Conservation (phyloP, 2,797 vertebrate species). For the Xenentodon cancila region DNA sequence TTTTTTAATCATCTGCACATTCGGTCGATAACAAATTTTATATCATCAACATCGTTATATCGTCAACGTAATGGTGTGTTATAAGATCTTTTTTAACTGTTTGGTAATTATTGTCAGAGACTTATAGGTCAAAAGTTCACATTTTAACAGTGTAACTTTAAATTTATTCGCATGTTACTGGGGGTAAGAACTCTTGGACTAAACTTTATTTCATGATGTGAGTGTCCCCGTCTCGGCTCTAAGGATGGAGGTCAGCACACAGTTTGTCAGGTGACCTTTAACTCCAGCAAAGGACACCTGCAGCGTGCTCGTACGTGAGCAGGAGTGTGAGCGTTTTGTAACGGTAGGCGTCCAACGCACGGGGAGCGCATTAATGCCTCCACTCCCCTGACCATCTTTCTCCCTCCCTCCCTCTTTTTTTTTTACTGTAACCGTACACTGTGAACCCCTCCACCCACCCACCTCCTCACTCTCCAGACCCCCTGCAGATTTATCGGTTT, state of each 20-base stretch:
- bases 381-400: conserved; percentile 57
- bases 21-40: too few relatives aligned
- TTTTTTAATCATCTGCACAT: too few relatives aligned
- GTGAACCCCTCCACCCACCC: neutral
- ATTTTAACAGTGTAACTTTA: too few relatives aligned
- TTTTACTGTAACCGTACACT: conserved; percentile 72
- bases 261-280: conserved; percentile 61
- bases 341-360: conserved; percentile 63
- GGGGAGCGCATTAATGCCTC: conserved; percentile 58
- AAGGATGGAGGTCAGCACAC: conserved; percentile 35
- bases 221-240: conserved; percentile 20
- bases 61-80: too few relatives aligned
- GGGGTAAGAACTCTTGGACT: conserved; percentile 8
- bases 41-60: too few relatives aligned
- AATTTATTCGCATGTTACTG: conserved; percentile 2
- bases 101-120: too few relatives aligned
- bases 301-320: conserved; percentile 45
- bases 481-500: conserved; percentile 65
- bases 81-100: too few relatives aligned
- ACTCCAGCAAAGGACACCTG: conserved; percentile 47
- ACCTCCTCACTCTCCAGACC: conserved; percentile 33
- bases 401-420: conserved; percentile 16
- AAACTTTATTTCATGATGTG: conserved; percentile 15
- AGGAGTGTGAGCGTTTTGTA: conserved; percentile 65
- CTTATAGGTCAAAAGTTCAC: too few relatives aligned